Evolutionary conservation across 1,140 invertebrate genomes (phyloP).

Genomic region (Drosophila bocqueti): DNA sequence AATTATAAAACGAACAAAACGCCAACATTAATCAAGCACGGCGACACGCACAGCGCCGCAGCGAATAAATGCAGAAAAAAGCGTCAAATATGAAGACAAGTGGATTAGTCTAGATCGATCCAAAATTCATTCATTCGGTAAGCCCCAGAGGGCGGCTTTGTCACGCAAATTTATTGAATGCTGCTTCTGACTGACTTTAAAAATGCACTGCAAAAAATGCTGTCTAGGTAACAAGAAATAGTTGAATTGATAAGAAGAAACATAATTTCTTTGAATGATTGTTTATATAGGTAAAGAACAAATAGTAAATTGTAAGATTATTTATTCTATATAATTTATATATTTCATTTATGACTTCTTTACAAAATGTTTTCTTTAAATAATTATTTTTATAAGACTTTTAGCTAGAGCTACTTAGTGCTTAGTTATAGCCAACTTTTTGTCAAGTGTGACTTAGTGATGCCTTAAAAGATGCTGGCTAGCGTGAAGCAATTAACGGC

Average conservation of each 20-base stretch:
- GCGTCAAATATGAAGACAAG: constrained; percentile 46
- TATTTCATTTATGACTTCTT: too few species aligned
- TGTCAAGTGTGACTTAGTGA: constrained; percentile 11
- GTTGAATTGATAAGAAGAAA: too few species aligned
- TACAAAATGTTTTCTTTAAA: too few species aligned
- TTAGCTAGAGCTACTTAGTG: too few species aligned
- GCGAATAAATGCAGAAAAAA: constrained; percentile 26
- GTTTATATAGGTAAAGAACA: neutral
- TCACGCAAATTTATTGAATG: constrained; percentile 69
- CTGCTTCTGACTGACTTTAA: constrained; percentile 27
- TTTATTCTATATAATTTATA: neutral
- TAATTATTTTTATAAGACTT: too few species aligned
- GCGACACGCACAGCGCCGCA: constrained; percentile 3
- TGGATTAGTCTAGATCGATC: constrained; percentile 40
- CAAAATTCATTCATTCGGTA: constrained; percentile 57
- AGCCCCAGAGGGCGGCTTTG: constrained; percentile 65
- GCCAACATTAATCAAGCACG: constrained; percentile 49
- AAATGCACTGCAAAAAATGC: constrained; percentile 4
- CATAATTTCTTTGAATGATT: neutral
- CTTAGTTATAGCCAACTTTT: neutral
- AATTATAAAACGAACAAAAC: constrained; percentile 57
- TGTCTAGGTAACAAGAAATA: too few species aligned
- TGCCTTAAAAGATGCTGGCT: constrained; percentile 17
- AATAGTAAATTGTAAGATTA: neutral
- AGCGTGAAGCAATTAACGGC: constrained; percentile 78